Conservation (phyloP, 2,888 invertebrate genomes). For the Eupithecia subfuscata region DNA sequence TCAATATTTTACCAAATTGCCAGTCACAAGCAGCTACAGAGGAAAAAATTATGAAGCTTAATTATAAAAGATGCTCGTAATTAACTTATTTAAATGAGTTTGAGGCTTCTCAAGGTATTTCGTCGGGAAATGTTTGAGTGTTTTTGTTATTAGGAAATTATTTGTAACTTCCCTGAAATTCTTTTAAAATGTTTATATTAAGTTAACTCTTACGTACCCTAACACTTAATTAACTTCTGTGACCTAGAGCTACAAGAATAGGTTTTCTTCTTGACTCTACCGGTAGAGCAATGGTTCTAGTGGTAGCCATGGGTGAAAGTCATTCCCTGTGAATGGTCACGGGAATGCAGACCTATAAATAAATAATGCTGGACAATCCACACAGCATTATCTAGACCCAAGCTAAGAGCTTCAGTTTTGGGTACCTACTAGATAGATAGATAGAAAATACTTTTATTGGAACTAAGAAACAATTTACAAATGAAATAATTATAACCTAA, state of each 20-base stretch:
- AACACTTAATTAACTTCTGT: background rate
- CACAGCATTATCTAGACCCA: too few relatives aligned
- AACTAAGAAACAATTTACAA: too few relatives aligned
- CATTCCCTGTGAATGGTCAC: too few relatives aligned
- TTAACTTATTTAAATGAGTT: slow-evolving; percentile 16
- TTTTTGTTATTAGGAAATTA: background rate
- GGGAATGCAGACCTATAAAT: too few relatives aligned
- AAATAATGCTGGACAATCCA: too few relatives aligned
- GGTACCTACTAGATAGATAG: too few relatives aligned
- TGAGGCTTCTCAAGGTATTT: background rate
- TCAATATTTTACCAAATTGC: background rate
- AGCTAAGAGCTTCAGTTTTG: too few relatives aligned
- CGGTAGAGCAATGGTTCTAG: too few relatives aligned
- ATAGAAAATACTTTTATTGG: too few relatives aligned
- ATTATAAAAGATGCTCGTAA: slow-evolving; percentile 11
- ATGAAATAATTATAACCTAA: too few relatives aligned
- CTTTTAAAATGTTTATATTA: background rate
- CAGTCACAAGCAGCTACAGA: background rate
- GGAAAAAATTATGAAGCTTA: background rate
- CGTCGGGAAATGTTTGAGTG: background rate
- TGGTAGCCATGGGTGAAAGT: too few relatives aligned
- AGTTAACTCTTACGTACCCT: background rate
- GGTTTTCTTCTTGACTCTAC: too few relatives aligned
- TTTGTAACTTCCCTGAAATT: background rate
- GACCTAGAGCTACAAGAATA: background rate